Conservation (phyloP, 1,140 invertebrate genomes). For the Lordiphosa collinella region DNA sequence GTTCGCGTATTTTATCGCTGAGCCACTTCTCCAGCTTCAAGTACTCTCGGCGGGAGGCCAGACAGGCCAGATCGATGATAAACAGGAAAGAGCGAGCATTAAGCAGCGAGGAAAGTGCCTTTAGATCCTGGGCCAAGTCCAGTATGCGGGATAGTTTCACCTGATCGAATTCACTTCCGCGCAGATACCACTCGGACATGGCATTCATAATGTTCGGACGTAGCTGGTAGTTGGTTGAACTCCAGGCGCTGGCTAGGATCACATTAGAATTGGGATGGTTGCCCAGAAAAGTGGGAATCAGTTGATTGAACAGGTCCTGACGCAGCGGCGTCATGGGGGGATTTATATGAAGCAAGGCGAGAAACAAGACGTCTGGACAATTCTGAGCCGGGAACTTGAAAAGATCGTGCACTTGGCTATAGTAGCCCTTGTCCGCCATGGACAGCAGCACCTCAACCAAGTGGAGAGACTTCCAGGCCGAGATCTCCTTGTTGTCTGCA, state of each 20-base stretch:
- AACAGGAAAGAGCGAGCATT: slow-evolving; percentile 96
- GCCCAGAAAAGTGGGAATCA: slow-evolving; percentile 94
- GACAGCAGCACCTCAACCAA: slow-evolving; percentile 92
- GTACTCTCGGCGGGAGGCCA: slow-evolving; percentile 97
- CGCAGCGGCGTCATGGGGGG: slow-evolving; percentile 87
- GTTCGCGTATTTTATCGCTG: slow-evolving; percentile 96
- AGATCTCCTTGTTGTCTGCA: slow-evolving; percentile 94
- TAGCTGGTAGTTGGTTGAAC: slow-evolving; percentile 86
- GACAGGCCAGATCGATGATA: slow-evolving; percentile 97
- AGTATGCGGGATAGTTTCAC: slow-evolving; percentile 94
- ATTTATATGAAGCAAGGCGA: slow-evolving; percentile 92
- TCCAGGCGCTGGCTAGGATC: slow-evolving; percentile 97
- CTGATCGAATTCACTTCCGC: slow-evolving; percentile 93
- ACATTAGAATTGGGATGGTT: slow-evolving; percentile 97
- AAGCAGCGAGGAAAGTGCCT: slow-evolving; percentile 94
- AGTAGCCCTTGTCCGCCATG: slow-evolving; percentile 92
- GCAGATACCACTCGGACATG: slow-evolving; percentile 98
- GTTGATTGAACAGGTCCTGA: slow-evolving; percentile 90
- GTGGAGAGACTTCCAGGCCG: slow-evolving; percentile 94
- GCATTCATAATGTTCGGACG: slow-evolving; percentile 95
- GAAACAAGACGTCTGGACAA: slow-evolving; percentile 94
- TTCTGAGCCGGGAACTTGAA: slow-evolving; percentile 95
- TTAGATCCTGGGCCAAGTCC: slow-evolving; percentile 98
- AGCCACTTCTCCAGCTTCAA: slow-evolving; percentile 99
- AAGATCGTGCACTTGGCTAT: slow-evolving; percentile 90